A percentile compares a stretch with the other conserved stretches of the same genome.
Conservation (phyloP, 2,888 invertebrate species). For the Uloborus plumipes region DNA sequence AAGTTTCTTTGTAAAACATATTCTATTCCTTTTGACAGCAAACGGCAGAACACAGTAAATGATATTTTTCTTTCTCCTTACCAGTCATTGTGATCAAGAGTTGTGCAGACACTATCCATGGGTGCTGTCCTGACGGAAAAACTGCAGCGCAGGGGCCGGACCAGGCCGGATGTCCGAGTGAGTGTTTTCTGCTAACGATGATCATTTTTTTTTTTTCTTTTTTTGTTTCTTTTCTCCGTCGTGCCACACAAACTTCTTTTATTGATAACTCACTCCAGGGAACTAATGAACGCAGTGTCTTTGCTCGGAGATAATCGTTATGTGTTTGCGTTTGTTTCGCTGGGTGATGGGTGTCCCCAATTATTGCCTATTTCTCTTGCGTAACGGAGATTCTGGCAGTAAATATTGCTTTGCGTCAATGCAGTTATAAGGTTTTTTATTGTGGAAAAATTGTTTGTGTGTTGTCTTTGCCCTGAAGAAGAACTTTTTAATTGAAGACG, state of each 20-base stretch:
- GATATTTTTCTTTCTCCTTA: neutral
- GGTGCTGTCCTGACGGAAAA: conserved; percentile 82
- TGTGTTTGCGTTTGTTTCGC: conserved; percentile 13
- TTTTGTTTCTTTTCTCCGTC: neutral
- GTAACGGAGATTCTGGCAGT: conserved; percentile 1
- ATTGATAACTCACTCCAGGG: conserved; percentile 11
- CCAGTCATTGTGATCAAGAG: conserved; percentile 70
- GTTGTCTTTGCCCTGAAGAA: no score
- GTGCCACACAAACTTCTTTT: conserved; percentile 27
- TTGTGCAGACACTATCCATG: conserved; percentile 80
- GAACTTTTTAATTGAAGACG: no score
- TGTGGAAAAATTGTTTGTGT: no score
- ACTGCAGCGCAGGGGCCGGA: conserved; percentile 81
- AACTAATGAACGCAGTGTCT: conserved; percentile 37
- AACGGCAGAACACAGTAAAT: no score
- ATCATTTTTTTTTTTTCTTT: conserved; percentile 32
- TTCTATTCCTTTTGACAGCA: no score
- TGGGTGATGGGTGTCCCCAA: neutral
- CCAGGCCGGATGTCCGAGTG: conserved; percentile 83
- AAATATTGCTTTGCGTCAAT: neutral
- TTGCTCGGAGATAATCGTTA: conserved; percentile 29
- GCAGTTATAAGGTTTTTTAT: no score
- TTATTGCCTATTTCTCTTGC: neutral
- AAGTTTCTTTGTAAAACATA: no score
- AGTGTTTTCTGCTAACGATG: conserved; percentile 50